Evolutionary conservation across 2,113 vertebrate genomes (phyloP), one percentile per base, ranked within the genome.

Genomic region (Stercorarius parasiticus): DNA sequence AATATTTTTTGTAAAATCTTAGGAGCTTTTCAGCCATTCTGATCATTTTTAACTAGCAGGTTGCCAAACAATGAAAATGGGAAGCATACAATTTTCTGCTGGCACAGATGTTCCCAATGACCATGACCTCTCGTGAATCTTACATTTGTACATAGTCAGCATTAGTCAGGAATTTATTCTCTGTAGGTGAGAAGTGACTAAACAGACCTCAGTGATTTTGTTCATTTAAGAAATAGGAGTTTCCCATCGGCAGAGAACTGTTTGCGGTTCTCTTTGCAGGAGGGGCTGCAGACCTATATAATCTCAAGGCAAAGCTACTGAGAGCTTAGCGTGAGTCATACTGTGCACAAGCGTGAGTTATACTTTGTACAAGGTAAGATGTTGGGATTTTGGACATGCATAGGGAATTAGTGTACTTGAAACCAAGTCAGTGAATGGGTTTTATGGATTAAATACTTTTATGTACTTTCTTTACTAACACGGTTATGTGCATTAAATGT

Each of bases 21-120:
- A 11, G 10, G 20, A 49, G 3, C 10, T 71, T 86, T 90, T 80
- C 20, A 42, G 32, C 15, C 0, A 0, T 40, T 82, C 6, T 0
- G 4, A 19, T 45, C 71, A 25, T 64, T 72, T 88, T 77, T 69
- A 80, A 40, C 4, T 36, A 72, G 32, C 15, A 67, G 14, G 25
- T 16, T 92, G n/a, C 6, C 7, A 67, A 66, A 59, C 13, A 55
- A 8, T 4, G 17, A 69, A 65, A 83, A 52, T 12, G 8, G 18
- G 43, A 80, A 43, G 56, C 22, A 59, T 13, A 32, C 2, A 6
- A 12, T 67, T 72, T 86, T 50, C 21, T 82, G 22, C 40, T 59
- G 45, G 8, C 34, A 72, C 1, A 18, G 30, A 58, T 8, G 12
- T 61, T 83, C 11, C 18, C 11, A n/a, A 0, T 11, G 16, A 30